A percentile compares a stretch with the other conserved stretches of the same genome.
phyloP scores from a whole-genome alignment of 2,797 vertebrate species.

The Trichosurus vulpecula region DNA sequence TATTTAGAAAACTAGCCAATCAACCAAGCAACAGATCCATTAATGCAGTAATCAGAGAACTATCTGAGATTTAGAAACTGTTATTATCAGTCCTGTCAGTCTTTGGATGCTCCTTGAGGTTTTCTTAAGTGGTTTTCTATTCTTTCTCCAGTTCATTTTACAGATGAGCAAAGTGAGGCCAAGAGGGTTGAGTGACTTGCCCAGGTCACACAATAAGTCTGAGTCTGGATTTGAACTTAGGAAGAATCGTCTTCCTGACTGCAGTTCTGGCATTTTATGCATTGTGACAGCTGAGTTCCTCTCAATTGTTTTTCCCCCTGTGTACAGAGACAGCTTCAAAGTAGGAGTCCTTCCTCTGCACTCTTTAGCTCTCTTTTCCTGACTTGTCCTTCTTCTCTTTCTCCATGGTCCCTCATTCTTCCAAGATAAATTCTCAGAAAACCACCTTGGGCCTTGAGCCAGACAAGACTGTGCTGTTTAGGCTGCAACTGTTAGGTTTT shows the following conservation, averaged over 20 bases:
- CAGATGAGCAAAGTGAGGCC: neutral
- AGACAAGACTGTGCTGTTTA: neutral
- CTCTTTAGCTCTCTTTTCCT: neutral
- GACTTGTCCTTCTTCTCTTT: neutral
- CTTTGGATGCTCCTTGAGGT: neutral
- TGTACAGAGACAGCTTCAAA: neutral
- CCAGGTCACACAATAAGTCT: neutral
- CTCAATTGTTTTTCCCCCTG: neutral
- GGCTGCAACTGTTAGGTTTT: constrained; percentile 12
- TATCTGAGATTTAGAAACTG: neutral
- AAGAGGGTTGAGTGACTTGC: neutral
- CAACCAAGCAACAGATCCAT: neutral
- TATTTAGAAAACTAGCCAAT: neutral
- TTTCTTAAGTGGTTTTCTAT: neutral
- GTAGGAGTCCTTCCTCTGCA: neutral
- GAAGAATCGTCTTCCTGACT: neutral
- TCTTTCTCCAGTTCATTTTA: neutral
- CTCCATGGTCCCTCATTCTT: neutral
- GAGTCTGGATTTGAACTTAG: neutral
- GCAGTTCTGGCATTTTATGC: neutral
- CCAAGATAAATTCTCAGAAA: neutral
- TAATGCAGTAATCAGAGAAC: neutral
- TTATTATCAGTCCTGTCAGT: neutral
- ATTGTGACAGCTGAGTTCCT: neutral
- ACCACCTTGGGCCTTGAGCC: neutral